Conservation (phyloP, 2,797 vertebrate genomes). For the Scyliorhinus canicula region DNA sequence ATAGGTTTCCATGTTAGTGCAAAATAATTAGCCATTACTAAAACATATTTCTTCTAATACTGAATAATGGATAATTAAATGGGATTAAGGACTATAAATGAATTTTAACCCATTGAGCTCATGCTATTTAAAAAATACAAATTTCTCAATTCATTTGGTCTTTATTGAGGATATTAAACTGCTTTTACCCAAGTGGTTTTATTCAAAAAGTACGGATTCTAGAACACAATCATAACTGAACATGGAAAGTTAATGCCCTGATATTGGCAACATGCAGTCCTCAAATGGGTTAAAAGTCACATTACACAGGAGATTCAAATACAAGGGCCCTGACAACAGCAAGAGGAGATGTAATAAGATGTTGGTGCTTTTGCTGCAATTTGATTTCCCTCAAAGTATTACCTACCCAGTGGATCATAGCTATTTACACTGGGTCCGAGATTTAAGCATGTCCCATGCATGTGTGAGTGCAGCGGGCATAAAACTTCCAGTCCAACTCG, state of each 20-base stretch:
- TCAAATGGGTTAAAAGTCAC: not conserved
- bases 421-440: not conserved
- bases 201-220: not conserved
- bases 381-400: not conserved
- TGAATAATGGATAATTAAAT: constrained; percentile 6
- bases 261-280: not conserved
- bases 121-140: not conserved
- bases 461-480: not conserved
- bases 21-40: not conserved
- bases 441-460: not conserved
- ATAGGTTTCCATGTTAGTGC: constrained; percentile 24
- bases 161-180: not conserved
- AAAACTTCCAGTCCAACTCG: not conserved
- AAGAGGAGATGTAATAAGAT: not conserved
- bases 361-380: constrained; percentile 25
- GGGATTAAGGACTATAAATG: not conserved
- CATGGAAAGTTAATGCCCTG: not conserved
- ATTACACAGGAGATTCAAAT: not conserved
- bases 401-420: not conserved
- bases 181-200: not conserved
- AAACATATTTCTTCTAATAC: constrained; percentile 31
- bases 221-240: not conserved
- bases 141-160: not conserved
- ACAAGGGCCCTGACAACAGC: not conserved
- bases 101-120: not conserved